These are phyloP conservation scores for Cepaea nemoralis DNA, from an alignment of 1,140 invertebrate genomes.

Conservation along the genomic window DNA sequence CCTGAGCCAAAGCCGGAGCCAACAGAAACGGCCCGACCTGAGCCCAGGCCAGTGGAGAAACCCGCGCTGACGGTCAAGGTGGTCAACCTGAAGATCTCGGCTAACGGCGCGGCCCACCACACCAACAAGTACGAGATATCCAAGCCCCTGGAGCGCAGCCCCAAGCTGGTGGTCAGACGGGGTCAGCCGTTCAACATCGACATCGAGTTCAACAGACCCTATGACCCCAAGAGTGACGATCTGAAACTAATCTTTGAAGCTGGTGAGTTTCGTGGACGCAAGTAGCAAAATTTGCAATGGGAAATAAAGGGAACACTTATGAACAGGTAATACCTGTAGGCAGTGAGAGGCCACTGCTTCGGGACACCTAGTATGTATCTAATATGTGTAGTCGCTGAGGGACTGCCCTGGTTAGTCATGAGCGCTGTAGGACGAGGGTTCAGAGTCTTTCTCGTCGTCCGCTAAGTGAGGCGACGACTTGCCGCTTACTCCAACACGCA, in stretches of 20 bases:
- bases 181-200: constrained; percentile 50
- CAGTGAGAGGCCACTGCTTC: too few relatives aligned
- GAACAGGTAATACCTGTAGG: too few relatives aligned
- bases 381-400: too few relatives aligned
- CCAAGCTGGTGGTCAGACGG: constrained; percentile 48
- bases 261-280: constrained; percentile 46
- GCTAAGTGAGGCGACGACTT: too few relatives aligned
- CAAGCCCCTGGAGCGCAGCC: not conserved
- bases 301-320: too few relatives aligned
- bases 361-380: too few relatives aligned
- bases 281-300: too few relatives aligned
- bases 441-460: too few relatives aligned
- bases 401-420: too few relatives aligned
- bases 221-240: constrained; percentile 44
- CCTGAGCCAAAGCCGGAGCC: not conserved
- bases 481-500: too few relatives aligned
- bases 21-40: not conserved
- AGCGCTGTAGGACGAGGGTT: too few relatives aligned
- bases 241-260: constrained; percentile 48
- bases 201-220: constrained; percentile 45
- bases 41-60: not conserved
- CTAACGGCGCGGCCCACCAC: not conserved
- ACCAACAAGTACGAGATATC: not conserved
- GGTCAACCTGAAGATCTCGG: not conserved
- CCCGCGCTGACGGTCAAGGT: not conserved